Evolutionary conservation across 2,888 invertebrate species (phyloP).

Genomic region (Ashinkailepas kermadecensis): DNA sequence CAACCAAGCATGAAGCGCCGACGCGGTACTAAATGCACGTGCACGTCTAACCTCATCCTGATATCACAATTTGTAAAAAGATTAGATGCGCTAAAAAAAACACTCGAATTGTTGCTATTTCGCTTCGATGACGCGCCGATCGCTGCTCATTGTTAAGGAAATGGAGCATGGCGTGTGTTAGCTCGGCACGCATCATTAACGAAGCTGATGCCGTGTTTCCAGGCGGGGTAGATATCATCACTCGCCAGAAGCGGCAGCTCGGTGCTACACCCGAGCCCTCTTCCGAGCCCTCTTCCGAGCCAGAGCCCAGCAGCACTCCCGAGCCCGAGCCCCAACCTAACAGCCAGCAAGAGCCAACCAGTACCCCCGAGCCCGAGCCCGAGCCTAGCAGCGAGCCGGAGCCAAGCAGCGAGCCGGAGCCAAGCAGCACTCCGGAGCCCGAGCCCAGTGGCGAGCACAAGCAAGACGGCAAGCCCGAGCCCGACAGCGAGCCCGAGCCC

Average conservation of each 20-base stretch:
- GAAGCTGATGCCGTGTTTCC: neutral
- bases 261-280: conserved; percentile 30
- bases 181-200: no score
- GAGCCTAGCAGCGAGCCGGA: conserved; percentile 40
- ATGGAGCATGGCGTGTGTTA: no score
- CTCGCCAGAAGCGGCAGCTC: neutral
- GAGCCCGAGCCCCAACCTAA: conserved; percentile 6
- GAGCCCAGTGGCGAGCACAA: conserved; percentile 40
- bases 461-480: conserved; percentile 43
- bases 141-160: no score
- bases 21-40: neutral
- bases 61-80: no score
- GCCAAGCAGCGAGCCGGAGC: conserved; percentile 37
- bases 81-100: no score
- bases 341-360: conserved; percentile 38
- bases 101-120: no score
- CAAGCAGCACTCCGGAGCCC: conserved; percentile 40
- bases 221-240: neutral
- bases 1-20: neutral
- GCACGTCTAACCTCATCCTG: neutral
- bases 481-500: conserved; percentile 45
- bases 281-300: conserved; percentile 14
- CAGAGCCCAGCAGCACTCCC: conserved; percentile 23
- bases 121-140: no score
- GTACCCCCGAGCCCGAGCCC: conserved; percentile 32